Conservation (phyloP, 2,888 invertebrate genomes). For the Apotomis betuletana region DNA sequence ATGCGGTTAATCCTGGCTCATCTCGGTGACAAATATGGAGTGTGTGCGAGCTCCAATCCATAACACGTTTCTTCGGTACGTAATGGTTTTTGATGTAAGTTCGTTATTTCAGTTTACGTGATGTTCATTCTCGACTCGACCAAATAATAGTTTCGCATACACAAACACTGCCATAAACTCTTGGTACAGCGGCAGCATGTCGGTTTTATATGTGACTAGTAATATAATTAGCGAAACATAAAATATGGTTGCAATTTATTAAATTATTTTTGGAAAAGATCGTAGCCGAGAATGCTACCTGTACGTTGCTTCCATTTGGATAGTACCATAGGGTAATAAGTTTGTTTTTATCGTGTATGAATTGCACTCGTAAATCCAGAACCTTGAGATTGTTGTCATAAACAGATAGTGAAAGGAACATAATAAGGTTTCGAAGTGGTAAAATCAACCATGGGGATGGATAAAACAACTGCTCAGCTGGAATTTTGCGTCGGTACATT, state of each 20-base stretch:
- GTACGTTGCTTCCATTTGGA: too few relatives aligned
- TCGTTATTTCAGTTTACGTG: background rate
- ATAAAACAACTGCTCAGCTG: too few relatives aligned
- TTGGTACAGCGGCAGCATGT: too few relatives aligned
- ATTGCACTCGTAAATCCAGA: too few relatives aligned
- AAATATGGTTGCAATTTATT: background rate
- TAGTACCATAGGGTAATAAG: background rate
- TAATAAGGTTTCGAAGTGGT: too few relatives aligned
- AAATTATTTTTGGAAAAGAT: background rate
- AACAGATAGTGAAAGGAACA: too few relatives aligned
- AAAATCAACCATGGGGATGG: too few relatives aligned
- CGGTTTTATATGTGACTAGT: background rate
- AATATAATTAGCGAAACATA: background rate
- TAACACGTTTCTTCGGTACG: slow-evolving; percentile 18
- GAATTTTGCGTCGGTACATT: too few relatives aligned
- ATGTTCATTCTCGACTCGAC: background rate
- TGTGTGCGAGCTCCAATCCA: slow-evolving; percentile 14
- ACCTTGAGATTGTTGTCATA: too few relatives aligned
- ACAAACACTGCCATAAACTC: background rate
- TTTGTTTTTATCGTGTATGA: too few relatives aligned
- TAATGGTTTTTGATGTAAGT: slow-evolving; percentile 6
- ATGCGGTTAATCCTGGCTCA: slow-evolving; percentile 23
- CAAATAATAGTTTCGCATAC: background rate
- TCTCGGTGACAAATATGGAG: slow-evolving; percentile 28
- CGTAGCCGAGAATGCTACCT: background rate